Percentiles rank a stretch among this genome's conserved stretches.
Evolutionary conservation across 2,113 vertebrate species (phyloP).

Genomic region (Micronycteris hirsuta): DNA sequence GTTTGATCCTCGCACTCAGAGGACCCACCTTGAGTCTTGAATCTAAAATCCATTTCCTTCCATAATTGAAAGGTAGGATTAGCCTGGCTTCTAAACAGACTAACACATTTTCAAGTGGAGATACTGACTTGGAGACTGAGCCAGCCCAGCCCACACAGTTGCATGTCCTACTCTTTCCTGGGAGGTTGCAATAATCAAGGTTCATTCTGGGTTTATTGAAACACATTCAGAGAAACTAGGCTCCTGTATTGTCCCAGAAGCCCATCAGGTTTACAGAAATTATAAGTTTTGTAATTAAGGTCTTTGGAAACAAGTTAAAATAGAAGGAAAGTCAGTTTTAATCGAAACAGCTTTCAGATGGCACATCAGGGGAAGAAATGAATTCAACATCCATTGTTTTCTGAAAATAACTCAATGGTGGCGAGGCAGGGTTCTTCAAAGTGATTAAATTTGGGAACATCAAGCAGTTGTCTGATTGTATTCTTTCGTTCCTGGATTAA

Average conservation of each 20-base stretch:
- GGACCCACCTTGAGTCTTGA: slow-evolving; percentile 57
- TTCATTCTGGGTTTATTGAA: slow-evolving; percentile 21
- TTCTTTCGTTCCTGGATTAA: slow-evolving; percentile 7
- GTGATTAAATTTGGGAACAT: slow-evolving; percentile 30
- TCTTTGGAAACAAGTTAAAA: slow-evolving; percentile 12
- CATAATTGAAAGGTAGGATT: slow-evolving; percentile 68
- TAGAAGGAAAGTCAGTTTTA: slow-evolving; percentile 25
- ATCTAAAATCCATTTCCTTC: slow-evolving; percentile 68
- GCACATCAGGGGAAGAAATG: not conserved
- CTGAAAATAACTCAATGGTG: slow-evolving; percentile 37
- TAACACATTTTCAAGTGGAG: slow-evolving; percentile 34
- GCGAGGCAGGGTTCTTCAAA: slow-evolving; percentile 14
- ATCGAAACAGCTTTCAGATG: slow-evolving; percentile 30
- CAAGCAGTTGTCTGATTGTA: not conserved
- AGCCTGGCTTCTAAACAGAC: slow-evolving; percentile 67
- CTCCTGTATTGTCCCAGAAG: slow-evolving; percentile 13
- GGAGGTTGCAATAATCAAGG: not conserved
- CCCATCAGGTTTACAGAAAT: slow-evolving; percentile 3
- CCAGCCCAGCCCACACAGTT: not conserved
- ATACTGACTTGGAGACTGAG: not conserved
- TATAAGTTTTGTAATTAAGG: not conserved
- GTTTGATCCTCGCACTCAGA: slow-evolving; percentile 29
- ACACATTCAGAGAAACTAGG: not conserved
- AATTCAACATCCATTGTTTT: slow-evolving; percentile 36
- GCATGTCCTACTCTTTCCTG: not conserved